A percentile compares a stretch with the other conserved stretches of the same genome.
Evolutionary conservation across 2,888 invertebrate genomes (phyloP).

Genomic region (Orthonychiurus folsomi): DNA sequence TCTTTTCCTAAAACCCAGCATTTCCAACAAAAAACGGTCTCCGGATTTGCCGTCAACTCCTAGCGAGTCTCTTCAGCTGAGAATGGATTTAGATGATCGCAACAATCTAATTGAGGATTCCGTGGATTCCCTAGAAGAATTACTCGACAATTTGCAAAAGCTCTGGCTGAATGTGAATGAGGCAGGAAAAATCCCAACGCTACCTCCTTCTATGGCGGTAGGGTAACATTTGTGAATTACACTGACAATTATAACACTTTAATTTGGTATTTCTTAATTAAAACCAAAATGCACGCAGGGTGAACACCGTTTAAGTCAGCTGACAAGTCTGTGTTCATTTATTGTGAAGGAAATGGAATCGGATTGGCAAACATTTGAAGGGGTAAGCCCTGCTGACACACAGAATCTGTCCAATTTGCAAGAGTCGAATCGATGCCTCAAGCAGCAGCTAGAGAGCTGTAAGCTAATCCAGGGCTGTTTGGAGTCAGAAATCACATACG

Average conservation of each 20-base stretch:
- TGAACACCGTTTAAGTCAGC: conserved; percentile 15
- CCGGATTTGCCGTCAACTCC: neutral
- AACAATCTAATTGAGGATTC: conserved; percentile 17
- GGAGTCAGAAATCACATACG: conserved; percentile 23
- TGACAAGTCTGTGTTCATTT: conserved; percentile 16
- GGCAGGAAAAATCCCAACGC: conserved; percentile 5
- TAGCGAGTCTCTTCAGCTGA: neutral
- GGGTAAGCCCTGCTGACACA: conserved; percentile 2
- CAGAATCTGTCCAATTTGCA: conserved; percentile 7
- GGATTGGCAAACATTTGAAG: conserved; percentile 16
- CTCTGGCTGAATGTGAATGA: conserved; percentile 21
- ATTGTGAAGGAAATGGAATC: conserved; percentile 21
- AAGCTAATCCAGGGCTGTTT: conserved; percentile 19
- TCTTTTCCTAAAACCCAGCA: too few species aligned
- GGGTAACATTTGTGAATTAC: too few species aligned
- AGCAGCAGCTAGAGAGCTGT: conserved; percentile 23
- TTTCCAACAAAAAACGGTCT: too few species aligned
- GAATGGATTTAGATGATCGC: conserved; percentile 10
- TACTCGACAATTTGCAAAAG: conserved; percentile 17
- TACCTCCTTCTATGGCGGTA: neutral
- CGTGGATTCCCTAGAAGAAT: neutral
- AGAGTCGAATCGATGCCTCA: conserved; percentile 17
- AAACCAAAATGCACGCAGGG: too few species aligned
- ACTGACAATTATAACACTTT: too few species aligned
- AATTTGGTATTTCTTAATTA: too few species aligned